Conservation (phyloP, 2,797 vertebrate species). For the Amazona finschi region DNA sequence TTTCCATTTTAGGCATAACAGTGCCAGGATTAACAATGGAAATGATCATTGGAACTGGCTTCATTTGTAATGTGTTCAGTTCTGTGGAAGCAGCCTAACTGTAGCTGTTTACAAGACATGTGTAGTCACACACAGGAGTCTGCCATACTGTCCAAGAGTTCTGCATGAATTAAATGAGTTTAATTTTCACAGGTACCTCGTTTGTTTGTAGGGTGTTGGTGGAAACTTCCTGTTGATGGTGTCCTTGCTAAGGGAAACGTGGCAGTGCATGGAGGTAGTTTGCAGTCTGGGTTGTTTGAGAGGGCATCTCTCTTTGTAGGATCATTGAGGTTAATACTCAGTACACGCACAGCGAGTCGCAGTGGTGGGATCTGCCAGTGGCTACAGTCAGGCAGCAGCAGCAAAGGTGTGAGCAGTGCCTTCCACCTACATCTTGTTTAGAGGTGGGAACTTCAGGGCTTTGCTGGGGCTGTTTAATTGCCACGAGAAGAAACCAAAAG, state of each 20-base stretch:
- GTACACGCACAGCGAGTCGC: fast-evolving
- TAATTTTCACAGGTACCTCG: background rate
- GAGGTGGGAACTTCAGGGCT: background rate
- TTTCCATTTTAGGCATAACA: background rate
- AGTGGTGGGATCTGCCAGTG: background rate
- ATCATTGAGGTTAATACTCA: background rate
- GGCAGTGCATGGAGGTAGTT: background rate
- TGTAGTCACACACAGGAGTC: background rate
- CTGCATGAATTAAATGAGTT: background rate
- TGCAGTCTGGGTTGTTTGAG: background rate
- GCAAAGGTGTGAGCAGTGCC: background rate
- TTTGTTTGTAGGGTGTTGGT: background rate
- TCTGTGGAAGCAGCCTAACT: background rate
- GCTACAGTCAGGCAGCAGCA: background rate
- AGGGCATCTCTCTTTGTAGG: background rate
- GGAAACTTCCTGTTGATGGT: background rate
- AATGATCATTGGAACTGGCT: background rate
- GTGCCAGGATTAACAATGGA: background rate
- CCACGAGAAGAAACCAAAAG: background rate
- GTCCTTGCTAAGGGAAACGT: background rate
- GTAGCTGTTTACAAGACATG: background rate
- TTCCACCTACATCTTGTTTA: slow-evolving; percentile 7
- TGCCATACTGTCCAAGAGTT: background rate
- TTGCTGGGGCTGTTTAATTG: background rate
- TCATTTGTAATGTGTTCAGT: background rate